Conservation (phyloP, 2,113 vertebrate genomes). For the Dascyllus trimaculatus region DNA sequence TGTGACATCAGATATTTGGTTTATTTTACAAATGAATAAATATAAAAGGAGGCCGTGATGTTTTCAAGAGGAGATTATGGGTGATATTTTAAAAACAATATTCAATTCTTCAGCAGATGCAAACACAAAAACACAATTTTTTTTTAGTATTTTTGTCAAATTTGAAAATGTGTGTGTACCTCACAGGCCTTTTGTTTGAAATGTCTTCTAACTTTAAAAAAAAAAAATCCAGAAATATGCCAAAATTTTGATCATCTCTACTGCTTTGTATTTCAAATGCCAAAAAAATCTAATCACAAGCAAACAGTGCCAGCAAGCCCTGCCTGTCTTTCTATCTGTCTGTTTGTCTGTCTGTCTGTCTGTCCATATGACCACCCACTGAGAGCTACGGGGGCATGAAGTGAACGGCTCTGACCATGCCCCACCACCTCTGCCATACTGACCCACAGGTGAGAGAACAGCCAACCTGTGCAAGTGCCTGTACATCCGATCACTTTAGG, state of each 20-base stretch:
- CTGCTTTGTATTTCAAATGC: slow-evolving; percentile 15
- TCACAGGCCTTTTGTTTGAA: neutral
- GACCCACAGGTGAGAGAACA: slow-evolving; percentile 68
- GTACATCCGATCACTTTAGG: slow-evolving; percentile 47
- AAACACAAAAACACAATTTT: neutral
- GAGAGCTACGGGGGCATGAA: slow-evolving; percentile 45
- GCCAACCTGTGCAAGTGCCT: slow-evolving; percentile 57
- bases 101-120: neutral
- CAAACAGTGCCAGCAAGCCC: slow-evolving; percentile 35
- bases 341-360: slow-evolving; percentile 36
- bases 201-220: neutral
- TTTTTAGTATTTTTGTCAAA: neutral
- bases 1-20: neutral
- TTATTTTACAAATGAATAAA: neutral
- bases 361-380: slow-evolving; percentile 76
- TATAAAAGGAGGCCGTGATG: neutral
- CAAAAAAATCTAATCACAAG: slow-evolving; percentile 16
- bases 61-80: neutral
- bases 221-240: neutral
- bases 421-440: slow-evolving; percentile 26
- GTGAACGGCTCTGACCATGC: slow-evolving; percentile 19
- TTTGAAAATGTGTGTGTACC: neutral
- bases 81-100: neutral
- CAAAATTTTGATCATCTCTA: neutral
- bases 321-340: slow-evolving; percentile 34